These are phyloP conservation scores for Ciconia maguari DNA, from an alignment of 2,113 vertebrate species.

Conservation along the genomic window DNA sequence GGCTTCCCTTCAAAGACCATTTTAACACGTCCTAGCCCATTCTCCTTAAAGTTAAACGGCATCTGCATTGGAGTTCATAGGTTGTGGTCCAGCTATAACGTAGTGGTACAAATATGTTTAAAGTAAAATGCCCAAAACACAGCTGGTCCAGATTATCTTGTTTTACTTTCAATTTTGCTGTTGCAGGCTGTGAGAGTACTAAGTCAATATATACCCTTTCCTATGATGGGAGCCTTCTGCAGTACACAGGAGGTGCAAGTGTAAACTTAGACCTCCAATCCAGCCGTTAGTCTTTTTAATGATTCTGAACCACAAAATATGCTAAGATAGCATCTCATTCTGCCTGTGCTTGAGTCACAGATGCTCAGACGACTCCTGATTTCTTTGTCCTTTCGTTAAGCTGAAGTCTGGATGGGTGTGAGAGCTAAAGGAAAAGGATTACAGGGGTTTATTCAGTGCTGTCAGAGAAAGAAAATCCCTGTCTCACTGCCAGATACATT, in stretches of 20 bases:
- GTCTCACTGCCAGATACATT: constrained; percentile 47
- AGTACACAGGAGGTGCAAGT: background rate
- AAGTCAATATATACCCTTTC: background rate
- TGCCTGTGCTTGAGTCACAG: background rate
- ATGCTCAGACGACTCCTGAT: background rate
- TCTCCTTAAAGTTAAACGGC: background rate
- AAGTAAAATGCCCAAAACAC: background rate
- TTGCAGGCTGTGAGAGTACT: background rate
- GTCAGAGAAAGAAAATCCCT: constrained; percentile 50
- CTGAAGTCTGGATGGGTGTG: background rate
- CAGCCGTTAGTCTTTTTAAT: constrained; percentile 16
- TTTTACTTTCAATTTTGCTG: background rate
- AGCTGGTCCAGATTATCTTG: background rate
- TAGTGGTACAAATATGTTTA: fast-evolving
- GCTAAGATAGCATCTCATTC: background rate
- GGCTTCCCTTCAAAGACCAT: background rate
- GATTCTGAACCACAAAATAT: background rate
- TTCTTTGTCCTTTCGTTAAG: constrained; percentile 24
- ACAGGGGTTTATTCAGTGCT: constrained; percentile 37
- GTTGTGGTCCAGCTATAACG: background rate
- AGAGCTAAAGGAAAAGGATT: constrained; percentile 35
- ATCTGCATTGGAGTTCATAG: fast-evolving
- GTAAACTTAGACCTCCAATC: background rate
- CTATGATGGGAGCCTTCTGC: background rate
- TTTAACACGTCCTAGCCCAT: background rate